Base-by-base conservation (phyloP, 2,888 invertebrate species). In the Lysandra bellargus region DNA sequence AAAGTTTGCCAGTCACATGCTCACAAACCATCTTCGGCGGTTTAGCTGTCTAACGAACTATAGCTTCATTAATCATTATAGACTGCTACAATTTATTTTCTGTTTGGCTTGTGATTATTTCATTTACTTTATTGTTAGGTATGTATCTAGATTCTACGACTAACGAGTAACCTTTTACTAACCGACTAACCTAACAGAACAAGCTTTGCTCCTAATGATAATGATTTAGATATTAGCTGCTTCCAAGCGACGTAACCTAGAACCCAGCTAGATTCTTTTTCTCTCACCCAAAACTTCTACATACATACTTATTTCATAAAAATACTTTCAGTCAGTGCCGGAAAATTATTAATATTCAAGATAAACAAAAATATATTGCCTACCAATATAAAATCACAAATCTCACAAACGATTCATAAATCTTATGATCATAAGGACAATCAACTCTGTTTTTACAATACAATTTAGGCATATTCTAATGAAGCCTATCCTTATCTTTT, bases 1-100 rank as follows among this genome's bases (percentile, higher is more conserved):
- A 75, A 75, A 23, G 49, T 75, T 75, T 44, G 75, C 75, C 75
- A 75, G 44, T 49, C 75, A 75, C 75, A 75, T 75, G 75, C 23
- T 44, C 75, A 49, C 12, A 75, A 44, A 75, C 75, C 44, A 75
- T 75, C 44, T 49, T 44, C n/a, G 44, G 30, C 12, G 49, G 9
- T 75, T 44, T 75, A 75, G n/a, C 23, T 75, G 75, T 75, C 75
- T 14, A 49, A 49, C 23, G 14, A 49, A 2, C 12, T 49, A 75
- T 49, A 53, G 44, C 9, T 75, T 49, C 23, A 75, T 75, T 49
- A n/a, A 44, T 49, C 74, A 44, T 75, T 75, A 49, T 75, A 74
- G 23, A 74, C 49, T 49, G 23, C 2, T 75, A 49, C 49, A 6
- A 37, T 17, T 37, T 37, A 69, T 37, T 33, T 9, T 69, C 14